Conservation (phyloP, 2,888 invertebrate species). For the Archaeoteleia sp. region DNA sequence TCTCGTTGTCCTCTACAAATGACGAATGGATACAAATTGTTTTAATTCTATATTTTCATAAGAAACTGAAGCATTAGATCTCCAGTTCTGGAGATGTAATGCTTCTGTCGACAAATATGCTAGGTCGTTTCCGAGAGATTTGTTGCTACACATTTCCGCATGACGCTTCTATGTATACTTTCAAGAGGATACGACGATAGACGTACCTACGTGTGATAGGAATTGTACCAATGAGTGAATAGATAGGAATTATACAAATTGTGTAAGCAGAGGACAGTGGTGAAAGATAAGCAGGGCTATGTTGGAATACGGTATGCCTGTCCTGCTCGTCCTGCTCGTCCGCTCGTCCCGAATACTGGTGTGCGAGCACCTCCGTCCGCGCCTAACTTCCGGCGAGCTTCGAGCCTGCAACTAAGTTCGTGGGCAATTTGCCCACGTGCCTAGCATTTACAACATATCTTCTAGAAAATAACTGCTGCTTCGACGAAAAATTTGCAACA, state of each 20-base stretch:
- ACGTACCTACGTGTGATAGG: constrained; percentile 31
- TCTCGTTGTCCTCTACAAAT: no score
- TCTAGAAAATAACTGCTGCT: constrained; percentile 35
- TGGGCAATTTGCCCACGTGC: constrained; percentile 48
- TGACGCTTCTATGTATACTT: constrained; percentile 22
- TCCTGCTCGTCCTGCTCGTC: no score
- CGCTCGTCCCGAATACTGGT: constrained; percentile 32
- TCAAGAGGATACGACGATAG: constrained; percentile 19
- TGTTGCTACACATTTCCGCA: constrained; percentile 18
- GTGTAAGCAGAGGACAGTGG: constrained; percentile 42
- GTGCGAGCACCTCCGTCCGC: constrained; percentile 13
- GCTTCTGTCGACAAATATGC: not conserved
- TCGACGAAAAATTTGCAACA: constrained; percentile 38
- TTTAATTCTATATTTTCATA: no score
- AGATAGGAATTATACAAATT: no score
- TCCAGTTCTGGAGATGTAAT: not conserved
- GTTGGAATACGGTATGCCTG: constrained; percentile 29
- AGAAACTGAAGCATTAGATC: no score
- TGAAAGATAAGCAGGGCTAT: constrained; percentile 45
- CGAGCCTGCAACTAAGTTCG: constrained; percentile 49
- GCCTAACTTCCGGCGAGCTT: constrained; percentile 45
- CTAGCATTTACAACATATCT: constrained; percentile 50
- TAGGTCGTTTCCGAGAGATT: constrained; percentile 9
- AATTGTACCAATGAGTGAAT: constrained; percentile 45
- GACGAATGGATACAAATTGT: no score